Percentiles rank a stretch among this genome's conserved stretches.
These are phyloP conservation scores for Hucho hucho DNA, from an alignment of 2,113 vertebrate genomes.

Conservation along the genomic window DNA sequence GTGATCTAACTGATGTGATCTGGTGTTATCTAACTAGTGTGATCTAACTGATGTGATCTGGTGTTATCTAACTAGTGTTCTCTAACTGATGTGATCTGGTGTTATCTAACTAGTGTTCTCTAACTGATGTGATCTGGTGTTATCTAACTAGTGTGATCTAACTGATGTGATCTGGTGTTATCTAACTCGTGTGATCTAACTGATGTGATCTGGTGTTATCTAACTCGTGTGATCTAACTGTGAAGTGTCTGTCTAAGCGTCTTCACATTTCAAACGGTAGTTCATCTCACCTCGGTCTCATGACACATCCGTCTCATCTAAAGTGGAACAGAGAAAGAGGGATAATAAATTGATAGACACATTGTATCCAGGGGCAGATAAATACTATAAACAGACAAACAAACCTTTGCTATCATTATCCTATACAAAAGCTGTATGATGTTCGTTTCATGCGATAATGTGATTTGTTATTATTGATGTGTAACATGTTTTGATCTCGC, in stretches of 20 bases:
- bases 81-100: too few relatives aligned
- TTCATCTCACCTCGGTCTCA: background rate
- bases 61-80: too few relatives aligned
- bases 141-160: too few relatives aligned
- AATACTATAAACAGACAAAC: background rate
- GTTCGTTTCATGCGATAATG: background rate
- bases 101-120: too few relatives aligned
- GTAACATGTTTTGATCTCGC: background rate
- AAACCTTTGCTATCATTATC: background rate
- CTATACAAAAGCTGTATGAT: background rate
- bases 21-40: background rate
- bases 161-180: too few relatives aligned
- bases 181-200: too few relatives aligned
- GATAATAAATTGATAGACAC: background rate
- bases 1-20: background rate
- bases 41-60: too few relatives aligned
- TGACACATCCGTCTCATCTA: background rate
- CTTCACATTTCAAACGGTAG: background rate
- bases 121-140: too few relatives aligned
- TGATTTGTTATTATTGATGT: background rate
- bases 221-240: background rate
- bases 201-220: too few relatives aligned
- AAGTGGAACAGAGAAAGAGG: background rate
- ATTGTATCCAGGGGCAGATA: background rate
- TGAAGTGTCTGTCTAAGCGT: background rate